Conservation (phyloP, 2,888 invertebrate genomes). For the Pemphredon lugubris region DNA sequence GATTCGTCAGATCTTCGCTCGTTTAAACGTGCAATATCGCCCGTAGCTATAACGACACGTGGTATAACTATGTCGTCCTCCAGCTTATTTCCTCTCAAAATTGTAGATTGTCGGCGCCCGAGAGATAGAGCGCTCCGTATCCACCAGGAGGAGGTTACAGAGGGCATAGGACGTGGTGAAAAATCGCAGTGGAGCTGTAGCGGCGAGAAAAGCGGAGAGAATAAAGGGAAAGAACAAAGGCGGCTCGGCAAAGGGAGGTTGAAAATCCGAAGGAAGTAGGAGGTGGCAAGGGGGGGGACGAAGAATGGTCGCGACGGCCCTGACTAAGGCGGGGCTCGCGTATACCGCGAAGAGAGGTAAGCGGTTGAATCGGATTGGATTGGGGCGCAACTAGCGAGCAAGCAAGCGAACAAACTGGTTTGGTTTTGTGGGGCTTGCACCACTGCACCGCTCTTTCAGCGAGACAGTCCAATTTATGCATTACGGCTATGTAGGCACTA, state of each 20-base stretch:
- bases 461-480: conserved; percentile 81
- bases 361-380: conserved; percentile 79
- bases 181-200: too few relatives aligned
- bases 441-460: conserved; percentile 79
- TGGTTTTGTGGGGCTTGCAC: conserved; percentile 80
- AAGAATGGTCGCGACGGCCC: conserved; percentile 63
- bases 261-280: neutral
- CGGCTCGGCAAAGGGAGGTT: neutral
- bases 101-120: too few relatives aligned
- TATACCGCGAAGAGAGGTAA: conserved; percentile 75
- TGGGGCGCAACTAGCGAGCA: conserved; percentile 74
- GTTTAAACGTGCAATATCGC: too few relatives aligned
- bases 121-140: too few relatives aligned
- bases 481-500: conserved; percentile 81
- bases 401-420: conserved; percentile 77
- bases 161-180: too few relatives aligned
- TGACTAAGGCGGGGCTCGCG: conserved; percentile 75
- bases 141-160: too few relatives aligned
- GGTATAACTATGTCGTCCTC: too few relatives aligned
- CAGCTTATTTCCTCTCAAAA: too few relatives aligned
- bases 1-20: too few relatives aligned
- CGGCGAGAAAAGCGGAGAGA: neutral
- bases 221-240: neutral
- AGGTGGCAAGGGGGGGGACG: neutral
- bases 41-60: too few relatives aligned